Evolutionary conservation across 2,113 vertebrate genomes (phyloP).

Genomic region (Oceanites oceanicus): DNA sequence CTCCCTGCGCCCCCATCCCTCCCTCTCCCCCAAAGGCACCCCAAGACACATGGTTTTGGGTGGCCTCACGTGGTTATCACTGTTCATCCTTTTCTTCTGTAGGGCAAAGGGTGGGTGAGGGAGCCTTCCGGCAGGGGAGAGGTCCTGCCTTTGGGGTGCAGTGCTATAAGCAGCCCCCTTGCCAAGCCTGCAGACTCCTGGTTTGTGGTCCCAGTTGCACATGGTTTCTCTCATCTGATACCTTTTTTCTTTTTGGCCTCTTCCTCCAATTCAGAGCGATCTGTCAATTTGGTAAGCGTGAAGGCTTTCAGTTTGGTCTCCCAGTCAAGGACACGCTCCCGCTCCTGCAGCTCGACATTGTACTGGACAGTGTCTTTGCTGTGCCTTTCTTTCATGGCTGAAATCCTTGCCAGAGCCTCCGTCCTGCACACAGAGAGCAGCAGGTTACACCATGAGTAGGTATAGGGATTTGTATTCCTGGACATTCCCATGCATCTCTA

Average conservation of each 20-base stretch:
- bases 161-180: not conserved
- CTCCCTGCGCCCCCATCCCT: not conserved
- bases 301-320: conserved; percentile 72
- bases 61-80: not conserved
- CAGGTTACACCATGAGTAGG: accelerated
- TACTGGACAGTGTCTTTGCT: conserved; percentile 55
- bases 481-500: not conserved
- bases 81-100: not conserved
- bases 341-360: conserved; percentile 58
- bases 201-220: too few relatives aligned
- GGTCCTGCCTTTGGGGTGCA: not conserved
- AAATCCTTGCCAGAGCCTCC: conserved; percentile 50
- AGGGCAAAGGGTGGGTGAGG: not conserved
- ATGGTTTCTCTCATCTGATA: not conserved
- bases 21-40: not conserved
- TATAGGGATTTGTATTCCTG: not conserved
- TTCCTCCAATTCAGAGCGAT: conserved; percentile 41
- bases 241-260: conserved; percentile 59
- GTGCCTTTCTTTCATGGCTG: conserved; percentile 54
- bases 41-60: not conserved
- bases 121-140: not conserved
- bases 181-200: accelerated
- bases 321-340: not conserved
- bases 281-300: conserved; percentile 34
- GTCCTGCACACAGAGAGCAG: conserved; percentile 26